Conservation (phyloP, 2,797 vertebrate species). For the Allenopithecus nigroviridis region DNA sequence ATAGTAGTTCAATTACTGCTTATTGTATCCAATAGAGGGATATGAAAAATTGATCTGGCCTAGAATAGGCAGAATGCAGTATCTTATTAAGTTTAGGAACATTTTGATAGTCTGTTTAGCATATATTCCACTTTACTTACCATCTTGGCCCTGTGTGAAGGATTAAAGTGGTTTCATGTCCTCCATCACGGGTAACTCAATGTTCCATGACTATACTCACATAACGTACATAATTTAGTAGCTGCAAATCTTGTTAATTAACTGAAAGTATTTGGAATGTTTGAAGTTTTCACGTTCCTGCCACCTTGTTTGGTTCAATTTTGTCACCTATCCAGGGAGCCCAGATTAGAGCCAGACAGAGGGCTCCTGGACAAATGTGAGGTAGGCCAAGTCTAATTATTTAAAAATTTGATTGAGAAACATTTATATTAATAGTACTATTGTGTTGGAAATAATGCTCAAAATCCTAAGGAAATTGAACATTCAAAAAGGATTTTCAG, state of each 20-base stretch:
- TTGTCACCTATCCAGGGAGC: not conserved
- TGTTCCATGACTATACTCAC: not conserved
- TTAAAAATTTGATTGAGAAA: conserved; percentile 15
- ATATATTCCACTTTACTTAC: not conserved
- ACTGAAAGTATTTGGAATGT: not conserved
- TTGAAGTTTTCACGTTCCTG: not conserved
- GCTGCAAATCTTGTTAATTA: not conserved
- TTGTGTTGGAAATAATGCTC: not conserved
- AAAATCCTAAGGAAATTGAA: too few species aligned
- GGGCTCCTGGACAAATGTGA: not conserved
- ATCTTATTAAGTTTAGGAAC: not conserved
- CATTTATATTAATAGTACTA: not conserved
- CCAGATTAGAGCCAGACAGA: not conserved
- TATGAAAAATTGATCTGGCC: not conserved
- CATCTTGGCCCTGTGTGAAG: not conserved
- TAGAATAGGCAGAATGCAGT: not conserved
- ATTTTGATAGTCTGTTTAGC: not conserved
- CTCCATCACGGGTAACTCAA: not conserved
- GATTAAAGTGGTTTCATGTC: not conserved
- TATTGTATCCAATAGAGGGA: not conserved
- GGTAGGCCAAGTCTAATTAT: not conserved
- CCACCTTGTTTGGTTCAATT: not conserved
- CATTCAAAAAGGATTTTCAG: too few species aligned
- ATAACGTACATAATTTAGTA: not conserved
- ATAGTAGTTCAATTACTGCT: not conserved